Evolutionary conservation across 2,797 vertebrate genomes (phyloP), one percentile per base, ranked within the genome.

Genomic region (Apogon hyalosoma): DNA sequence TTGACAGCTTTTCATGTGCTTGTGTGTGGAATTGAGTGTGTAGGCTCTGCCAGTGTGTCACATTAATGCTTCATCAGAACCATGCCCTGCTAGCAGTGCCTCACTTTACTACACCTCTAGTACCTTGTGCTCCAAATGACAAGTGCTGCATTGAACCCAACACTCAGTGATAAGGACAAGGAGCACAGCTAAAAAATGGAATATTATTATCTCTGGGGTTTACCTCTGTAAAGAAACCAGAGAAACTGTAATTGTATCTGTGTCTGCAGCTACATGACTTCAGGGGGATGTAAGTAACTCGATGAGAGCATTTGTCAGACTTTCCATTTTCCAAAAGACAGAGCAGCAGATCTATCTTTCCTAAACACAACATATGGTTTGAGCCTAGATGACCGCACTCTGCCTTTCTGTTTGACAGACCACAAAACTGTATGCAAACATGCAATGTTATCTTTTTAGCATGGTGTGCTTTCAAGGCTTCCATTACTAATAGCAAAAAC

Each of bases 31-130:
- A 53, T 39, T 11, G 59, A 63, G 77, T 68, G 79, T 81, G 82
- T 73, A 57, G 67, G 76, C 70, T 80, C 73, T 47, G 67, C 47
- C 33, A 6, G 61, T 24, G 69, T 87, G 85, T 83, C 75, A 78
- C 77, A 87, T 85, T 80, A 87, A 77, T 54, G 50, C 82, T 85
- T 74, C 74, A 81, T 74, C 80, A 38, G 75, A 69, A 75, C 74
- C 61, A 50, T 69, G 79, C 73, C 77, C 69, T 43, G 66, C 47
- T 16, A 78, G 73, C 50, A 6, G 24, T 11, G 43, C 76, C 46
- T 66, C 73, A 18, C 76, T 77, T 63, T 55, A 55, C 72, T 11
- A 52, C 28, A 73, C 68, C 66, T 66, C 62, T n/a, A 47, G 48
- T 50, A 63, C 46, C 47, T 15, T 21, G 1, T 2, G 12, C 68